These are phyloP conservation scores for Exephanes ischioxanthus DNA, from an alignment of 2,888 invertebrate genomes.

Conservation along the genomic window DNA sequence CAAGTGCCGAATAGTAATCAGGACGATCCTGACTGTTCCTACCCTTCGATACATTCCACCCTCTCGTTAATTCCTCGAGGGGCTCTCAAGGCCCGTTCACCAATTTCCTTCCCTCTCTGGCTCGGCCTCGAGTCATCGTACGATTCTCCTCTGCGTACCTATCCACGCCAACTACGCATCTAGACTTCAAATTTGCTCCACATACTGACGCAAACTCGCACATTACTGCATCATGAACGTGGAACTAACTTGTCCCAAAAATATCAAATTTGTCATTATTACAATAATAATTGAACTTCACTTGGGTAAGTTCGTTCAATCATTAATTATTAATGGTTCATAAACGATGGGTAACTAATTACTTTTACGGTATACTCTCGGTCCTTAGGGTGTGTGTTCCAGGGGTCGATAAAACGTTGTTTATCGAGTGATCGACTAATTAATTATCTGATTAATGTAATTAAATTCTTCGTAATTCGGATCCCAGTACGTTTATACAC, in stretches of 20 bases:
- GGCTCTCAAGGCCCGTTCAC: constrained; percentile 45
- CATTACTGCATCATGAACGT: constrained; percentile 45
- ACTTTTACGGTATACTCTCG: too few species aligned
- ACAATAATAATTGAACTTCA: too few species aligned
- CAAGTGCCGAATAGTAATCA: constrained; percentile 51
- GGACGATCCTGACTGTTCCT: constrained; percentile 25
- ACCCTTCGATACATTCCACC: constrained; percentile 24
- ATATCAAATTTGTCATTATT: not conserved
- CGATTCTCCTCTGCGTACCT: constrained; percentile 36
- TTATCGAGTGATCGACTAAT: too few species aligned
- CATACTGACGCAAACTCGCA: constrained; percentile 34
- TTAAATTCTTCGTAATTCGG: not conserved
- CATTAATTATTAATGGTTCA: too few species aligned
- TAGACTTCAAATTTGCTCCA: not conserved
- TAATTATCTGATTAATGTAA: too few species aligned
- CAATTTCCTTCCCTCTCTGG: constrained; percentile 18
- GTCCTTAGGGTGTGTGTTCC: too few species aligned
- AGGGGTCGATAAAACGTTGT: too few species aligned
- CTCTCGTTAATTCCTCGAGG: constrained; percentile 60
- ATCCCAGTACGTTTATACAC: not conserved
- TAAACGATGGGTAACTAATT: too few species aligned
- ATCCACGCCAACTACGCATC: not conserved
- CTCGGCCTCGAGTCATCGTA: constrained; percentile 30
- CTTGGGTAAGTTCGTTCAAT: too few species aligned
- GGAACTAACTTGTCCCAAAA: not conserved